Base-by-base conservation (phyloP, 2,797 vertebrate genomes). In the Australoheros facetus region DNA sequence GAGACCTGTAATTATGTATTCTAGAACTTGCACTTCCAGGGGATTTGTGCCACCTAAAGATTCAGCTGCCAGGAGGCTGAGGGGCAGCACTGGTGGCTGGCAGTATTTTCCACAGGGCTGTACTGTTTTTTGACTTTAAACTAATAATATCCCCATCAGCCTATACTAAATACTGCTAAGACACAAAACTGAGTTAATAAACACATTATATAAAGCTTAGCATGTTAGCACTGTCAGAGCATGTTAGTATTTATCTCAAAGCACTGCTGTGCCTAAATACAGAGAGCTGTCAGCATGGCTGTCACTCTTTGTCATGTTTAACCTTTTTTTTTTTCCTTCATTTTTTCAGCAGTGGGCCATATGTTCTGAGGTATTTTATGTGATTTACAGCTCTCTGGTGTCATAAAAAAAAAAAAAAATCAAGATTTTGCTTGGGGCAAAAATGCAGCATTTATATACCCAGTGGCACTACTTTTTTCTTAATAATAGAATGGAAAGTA, bases 241-340 rank as follows among this genome's bases (percentile, higher is more conserved):
- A 53, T 53, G 39, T 74, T 77, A 23, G 39, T 57, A 64, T 77
- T 73, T 23, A 30, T 55, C 11, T 62, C n/a, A 39, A 79, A 72
- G 58, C 30, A 5, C 57, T 5, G 2, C 64, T 30, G 58, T 39
- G 55, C 54, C 54, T 66, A 16, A 69, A 69, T 13, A 53, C 26
- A 53, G 26, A 16, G 17, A 45, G 30, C 34, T 51, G 1, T 26
- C 48, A 48, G 42, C 26, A 17, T 64, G 51, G 10, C 48, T n/a
- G 42, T 51, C 64, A 69, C 64, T 69, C 45, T 69, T 51, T 32
- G 30, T 26, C 17, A 54, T 34, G 2, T 51, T 72, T 60, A 13
- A 45, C 37, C 32, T 62, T 16, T 62, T 53, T 66, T 26, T 26
- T 28, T 57, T 71, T 26, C 53, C 56, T 26, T 30, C 28, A 30